Base-by-base conservation (phyloP, 2,888 invertebrate genomes). In the Xanthorhoe spadicearia region DNA sequence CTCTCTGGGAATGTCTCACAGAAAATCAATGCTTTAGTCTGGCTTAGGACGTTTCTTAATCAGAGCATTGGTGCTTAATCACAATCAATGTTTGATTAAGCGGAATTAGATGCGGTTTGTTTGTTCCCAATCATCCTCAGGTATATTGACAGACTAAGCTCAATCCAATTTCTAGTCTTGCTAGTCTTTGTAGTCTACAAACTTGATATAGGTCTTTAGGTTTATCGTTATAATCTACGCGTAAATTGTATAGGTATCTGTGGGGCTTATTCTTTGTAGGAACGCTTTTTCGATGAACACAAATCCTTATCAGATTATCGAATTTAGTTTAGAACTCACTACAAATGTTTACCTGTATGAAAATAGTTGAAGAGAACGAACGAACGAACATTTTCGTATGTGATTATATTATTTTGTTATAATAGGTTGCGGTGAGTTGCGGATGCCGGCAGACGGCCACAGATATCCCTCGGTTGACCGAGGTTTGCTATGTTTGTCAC, bases 61-160 rank as follows among this genome's bases (percentile, higher is more conserved):
- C 51, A 35, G 43, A 52, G 61, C 32, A 69, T 67, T 69, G 69
- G 63, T 46, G 61, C 58, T 50, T 17, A 43, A 54, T 55, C 43
- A 61, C 59, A 59, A 66, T 55, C 60, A 43, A 55, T 61, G 61
- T 66, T 65, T 62, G 66, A 66, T 60, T 66, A 59, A 65, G 55
- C 61, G 35, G 46, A 62, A 19, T 61, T 54, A 61, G 62, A 68
- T 66, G 35, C 38, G 19, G 35, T 32, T 32, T 35, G 28, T 49
- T 54, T 53, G 48, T 46, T 48, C 10, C 2, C 38, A 43, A 43
- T 43, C 13, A 13, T 43, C 13, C 38, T 43, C 13, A 43, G 38
- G 13, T 43, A 43, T 5, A 43, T 13, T 13, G 38, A 10, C 10
- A 43, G 38, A 43, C 38, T 43, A 43, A 13, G 38, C 38, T 43